phyloP scores from a whole-genome alignment of 2,113 vertebrate genomes.

The Dermatemys mawii region DNA sequence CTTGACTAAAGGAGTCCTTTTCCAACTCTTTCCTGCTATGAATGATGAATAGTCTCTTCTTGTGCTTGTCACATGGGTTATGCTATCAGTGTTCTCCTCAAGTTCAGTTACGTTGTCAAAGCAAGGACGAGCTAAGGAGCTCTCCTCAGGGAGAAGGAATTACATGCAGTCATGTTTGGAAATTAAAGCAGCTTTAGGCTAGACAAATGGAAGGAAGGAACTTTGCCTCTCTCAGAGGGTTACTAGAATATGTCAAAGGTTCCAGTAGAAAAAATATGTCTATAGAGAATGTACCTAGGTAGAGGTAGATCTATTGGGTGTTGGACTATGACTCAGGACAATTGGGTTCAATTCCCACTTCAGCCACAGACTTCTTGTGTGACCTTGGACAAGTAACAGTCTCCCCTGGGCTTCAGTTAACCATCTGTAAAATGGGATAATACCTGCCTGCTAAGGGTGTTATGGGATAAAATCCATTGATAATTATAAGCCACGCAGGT shows the following conservation, averaged over 20 bases:
- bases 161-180: neutral
- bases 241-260: neutral
- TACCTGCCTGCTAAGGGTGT: neutral
- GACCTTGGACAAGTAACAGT: neutral
- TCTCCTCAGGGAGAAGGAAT: neutral
- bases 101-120: neutral
- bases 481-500: too few relatives aligned
- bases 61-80: rapidly evolving
- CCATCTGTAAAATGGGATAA: neutral
- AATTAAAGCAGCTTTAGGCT: neutral
- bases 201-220: neutral
- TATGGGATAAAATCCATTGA: neutral
- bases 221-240: neutral
- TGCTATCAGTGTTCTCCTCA: neutral
- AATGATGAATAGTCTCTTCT: rapidly evolving
- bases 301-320: neutral
- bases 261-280: neutral
- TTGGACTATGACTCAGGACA: neutral
- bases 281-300: neutral
- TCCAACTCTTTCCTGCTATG: neutral
- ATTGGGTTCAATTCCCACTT: neutral
- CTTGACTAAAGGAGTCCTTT: neutral
- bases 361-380: neutral
- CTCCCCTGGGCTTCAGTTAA: neutral
- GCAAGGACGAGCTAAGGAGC: neutral